These are phyloP conservation scores for Ceyx erithaca DNA, from an alignment of 2,797 vertebrate species.

Conservation along the genomic window DNA sequence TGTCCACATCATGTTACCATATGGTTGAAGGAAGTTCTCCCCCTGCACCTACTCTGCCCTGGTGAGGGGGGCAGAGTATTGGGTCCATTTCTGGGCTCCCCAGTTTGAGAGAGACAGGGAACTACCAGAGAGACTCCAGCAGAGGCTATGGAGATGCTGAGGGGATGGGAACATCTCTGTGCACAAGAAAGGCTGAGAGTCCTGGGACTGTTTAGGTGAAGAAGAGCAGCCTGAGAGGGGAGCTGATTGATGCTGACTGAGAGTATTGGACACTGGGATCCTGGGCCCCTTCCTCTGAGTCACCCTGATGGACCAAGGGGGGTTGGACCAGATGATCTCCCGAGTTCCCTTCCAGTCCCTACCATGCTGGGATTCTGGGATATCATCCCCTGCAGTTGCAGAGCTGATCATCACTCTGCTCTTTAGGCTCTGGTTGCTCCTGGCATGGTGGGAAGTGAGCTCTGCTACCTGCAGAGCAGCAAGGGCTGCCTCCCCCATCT, in stretches of 20 bases:
- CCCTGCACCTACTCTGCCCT: too few species aligned
- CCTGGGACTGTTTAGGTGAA: not conserved
- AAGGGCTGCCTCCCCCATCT: not conserved
- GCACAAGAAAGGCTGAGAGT: not conserved
- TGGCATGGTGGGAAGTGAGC: not conserved
- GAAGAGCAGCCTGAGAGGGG: not conserved
- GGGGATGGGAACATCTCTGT: not conserved
- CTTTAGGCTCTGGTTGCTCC: not conserved
- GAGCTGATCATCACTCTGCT: not conserved
- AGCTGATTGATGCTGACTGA: not conserved
- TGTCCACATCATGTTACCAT: too few species aligned
- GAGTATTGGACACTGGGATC: not conserved
- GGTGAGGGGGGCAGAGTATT: too few species aligned
- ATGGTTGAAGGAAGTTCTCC: too few species aligned
- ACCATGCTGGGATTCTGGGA: not conserved
- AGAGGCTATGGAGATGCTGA: not conserved
- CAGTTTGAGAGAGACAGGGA: not conserved
- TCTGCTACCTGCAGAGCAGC: not conserved
- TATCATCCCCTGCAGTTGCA: not conserved
- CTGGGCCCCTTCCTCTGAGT: not conserved
- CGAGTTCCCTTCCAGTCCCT: not conserved
- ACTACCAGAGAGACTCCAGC: not conserved
- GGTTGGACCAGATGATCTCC: not conserved
- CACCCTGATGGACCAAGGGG: not conserved
- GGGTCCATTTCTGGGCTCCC: not conserved